phyloP scores from a whole-genome alignment of 2,888 invertebrate species.

The Chrysolina haemoptera region DNA sequence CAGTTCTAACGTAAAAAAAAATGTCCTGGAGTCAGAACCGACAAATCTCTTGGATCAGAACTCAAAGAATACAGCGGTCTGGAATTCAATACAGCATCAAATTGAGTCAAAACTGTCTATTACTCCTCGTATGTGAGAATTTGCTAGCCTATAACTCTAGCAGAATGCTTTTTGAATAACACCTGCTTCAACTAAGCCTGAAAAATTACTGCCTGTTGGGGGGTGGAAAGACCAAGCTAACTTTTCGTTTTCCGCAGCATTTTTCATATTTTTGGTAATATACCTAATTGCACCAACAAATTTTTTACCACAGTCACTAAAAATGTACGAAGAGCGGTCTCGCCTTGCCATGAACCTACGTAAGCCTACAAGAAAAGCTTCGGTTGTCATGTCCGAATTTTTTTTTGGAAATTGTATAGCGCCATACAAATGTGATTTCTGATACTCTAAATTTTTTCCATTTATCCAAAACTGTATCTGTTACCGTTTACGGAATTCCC shows the following conservation, averaged over 20 bases:
- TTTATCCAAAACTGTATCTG: too few relatives aligned
- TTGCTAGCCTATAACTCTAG: constrained; percentile 39
- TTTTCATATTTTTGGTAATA: constrained; percentile 24
- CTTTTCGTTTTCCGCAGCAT: constrained; percentile 18
- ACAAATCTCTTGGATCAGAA: constrained; percentile 37
- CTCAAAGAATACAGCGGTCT: constrained; percentile 37
- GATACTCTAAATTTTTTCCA: too few relatives aligned
- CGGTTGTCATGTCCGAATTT: constrained; percentile 24
- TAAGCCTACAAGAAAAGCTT: constrained; percentile 27
- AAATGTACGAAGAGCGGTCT: constrained; percentile 32
- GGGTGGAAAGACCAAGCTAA: constrained; percentile 39
- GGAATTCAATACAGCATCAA: constrained; percentile 41
- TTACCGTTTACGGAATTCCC: too few relatives aligned
- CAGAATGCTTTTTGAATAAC: constrained; percentile 42
- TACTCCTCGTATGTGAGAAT: constrained; percentile 43
- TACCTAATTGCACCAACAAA: constrained; percentile 31
- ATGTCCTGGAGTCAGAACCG: constrained; percentile 37
- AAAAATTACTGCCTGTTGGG: constrained; percentile 43
- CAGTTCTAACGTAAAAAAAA: background rate
- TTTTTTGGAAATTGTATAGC: too few relatives aligned
- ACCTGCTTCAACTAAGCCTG: constrained; percentile 40
- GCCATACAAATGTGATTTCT: too few relatives aligned
- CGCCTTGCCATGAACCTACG: constrained; percentile 39
- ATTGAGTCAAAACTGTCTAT: constrained; percentile 29
- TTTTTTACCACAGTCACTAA: constrained; percentile 29